A percentile compares a stretch with the other conserved stretches of the same genome.
Evolutionary conservation across 2,797 vertebrate genomes (phyloP).

Genomic region (Rhinogobio ventralis): DNA sequence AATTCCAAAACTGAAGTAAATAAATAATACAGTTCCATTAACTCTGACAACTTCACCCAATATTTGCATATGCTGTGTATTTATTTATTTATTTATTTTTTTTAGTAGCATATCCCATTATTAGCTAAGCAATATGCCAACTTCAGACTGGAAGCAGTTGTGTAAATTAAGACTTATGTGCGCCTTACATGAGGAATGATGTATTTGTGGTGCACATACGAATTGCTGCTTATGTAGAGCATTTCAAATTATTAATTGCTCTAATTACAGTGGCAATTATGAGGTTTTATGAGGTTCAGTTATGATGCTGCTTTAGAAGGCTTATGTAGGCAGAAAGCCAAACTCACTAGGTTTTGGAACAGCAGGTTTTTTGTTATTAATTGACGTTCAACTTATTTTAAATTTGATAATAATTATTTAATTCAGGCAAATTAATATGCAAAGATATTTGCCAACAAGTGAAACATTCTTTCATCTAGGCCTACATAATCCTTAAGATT

Average conservation of each 20-base stretch:
- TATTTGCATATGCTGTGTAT: background rate
- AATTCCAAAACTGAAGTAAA: background rate
- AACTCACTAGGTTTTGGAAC: background rate
- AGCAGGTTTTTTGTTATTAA: background rate
- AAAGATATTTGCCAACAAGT: background rate
- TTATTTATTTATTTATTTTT: fast-evolving
- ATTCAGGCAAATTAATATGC: background rate
- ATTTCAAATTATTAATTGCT: background rate
- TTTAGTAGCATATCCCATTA: background rate
- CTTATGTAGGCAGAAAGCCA: background rate
- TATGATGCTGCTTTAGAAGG: background rate
- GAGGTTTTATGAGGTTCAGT: background rate
- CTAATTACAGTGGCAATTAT: background rate
- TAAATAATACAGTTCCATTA: background rate
- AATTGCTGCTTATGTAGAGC: background rate
- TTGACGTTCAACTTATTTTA: background rate
- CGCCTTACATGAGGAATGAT: background rate
- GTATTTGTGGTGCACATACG: background rate
- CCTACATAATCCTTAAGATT: no score
- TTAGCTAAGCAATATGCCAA: background rate
- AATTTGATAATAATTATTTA: no score
- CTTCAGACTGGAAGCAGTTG: background rate
- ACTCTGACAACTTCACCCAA: background rate
- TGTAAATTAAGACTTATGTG: background rate
- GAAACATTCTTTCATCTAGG: background rate